Evolutionary conservation across 2,888 invertebrate genomes (phyloP).

Genomic region (Drymonia ruficornis): DNA sequence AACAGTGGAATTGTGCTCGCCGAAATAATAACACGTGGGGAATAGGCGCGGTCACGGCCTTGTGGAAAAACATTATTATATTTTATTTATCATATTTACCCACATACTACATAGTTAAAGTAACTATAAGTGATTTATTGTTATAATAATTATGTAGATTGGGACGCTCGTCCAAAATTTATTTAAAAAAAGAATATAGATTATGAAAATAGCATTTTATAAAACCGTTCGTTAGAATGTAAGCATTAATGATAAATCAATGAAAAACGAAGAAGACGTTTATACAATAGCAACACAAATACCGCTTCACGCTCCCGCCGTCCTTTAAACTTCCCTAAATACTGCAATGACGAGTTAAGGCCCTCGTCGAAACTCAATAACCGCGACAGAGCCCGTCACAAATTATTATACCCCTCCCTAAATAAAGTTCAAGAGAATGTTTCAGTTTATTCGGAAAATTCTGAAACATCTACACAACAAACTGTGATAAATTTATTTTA

Average conservation of each 20-base stretch:
- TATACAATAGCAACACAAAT: slow-evolving; percentile 24
- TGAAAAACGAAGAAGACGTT: slow-evolving; percentile 15
- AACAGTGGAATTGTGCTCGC: slow-evolving; percentile 15
- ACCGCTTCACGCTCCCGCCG: slow-evolving; percentile 23
- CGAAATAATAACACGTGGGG: slow-evolving; percentile 15
- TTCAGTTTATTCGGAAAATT: slow-evolving; percentile 19
- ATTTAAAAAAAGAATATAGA: too few relatives aligned
- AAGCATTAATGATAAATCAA: neutral
- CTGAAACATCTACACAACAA: neutral
- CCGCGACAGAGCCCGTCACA: slow-evolving; percentile 37
- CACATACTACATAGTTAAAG: too few relatives aligned
- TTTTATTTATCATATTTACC: slow-evolving; percentile 6
- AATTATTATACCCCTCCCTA: slow-evolving; percentile 38
- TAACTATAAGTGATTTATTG: too few relatives aligned
- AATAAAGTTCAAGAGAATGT: slow-evolving; percentile 27
- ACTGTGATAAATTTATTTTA: neutral
- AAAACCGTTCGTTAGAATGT: neutral
- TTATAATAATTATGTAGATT: too few relatives aligned
- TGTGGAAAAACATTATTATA: slow-evolving; percentile 12
- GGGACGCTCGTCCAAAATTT: too few relatives aligned
- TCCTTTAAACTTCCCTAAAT: slow-evolving; percentile 40
- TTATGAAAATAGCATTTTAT: neutral
- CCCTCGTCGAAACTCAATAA: slow-evolving; percentile 42
- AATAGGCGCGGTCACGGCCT: slow-evolving; percentile 10
- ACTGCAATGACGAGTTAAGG: slow-evolving; percentile 44